Percentiles rank a stretch among this genome's conserved stretches.
These are phyloP conservation scores for Parascotia fuliginaria DNA, from an alignment of 2,888 invertebrate genomes.

Conservation along the genomic window DNA sequence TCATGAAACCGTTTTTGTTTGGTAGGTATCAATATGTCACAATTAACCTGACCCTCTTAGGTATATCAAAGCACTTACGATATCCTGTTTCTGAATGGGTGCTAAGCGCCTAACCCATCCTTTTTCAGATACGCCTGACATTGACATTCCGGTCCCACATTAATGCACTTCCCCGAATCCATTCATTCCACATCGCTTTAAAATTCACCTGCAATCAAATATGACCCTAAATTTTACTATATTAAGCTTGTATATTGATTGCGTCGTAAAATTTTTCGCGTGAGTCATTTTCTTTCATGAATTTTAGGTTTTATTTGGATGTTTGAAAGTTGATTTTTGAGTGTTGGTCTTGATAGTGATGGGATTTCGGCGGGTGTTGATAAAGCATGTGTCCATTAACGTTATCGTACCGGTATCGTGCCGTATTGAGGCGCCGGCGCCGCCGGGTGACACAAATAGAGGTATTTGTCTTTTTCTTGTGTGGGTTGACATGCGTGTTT, in stretches of 20 bases:
- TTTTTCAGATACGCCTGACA: slow-evolving; percentile 69
- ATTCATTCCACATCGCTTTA: slow-evolving; percentile 62
- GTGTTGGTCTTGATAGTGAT: slow-evolving; percentile 54
- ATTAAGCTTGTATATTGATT: slow-evolving; percentile 27
- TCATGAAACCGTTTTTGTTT: too few species aligned
- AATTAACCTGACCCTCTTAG: slow-evolving; percentile 26
- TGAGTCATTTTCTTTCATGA: slow-evolving; percentile 1
- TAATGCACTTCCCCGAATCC: slow-evolving; percentile 79
- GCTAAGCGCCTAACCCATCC: slow-evolving; percentile 57
- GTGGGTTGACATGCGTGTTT: slow-evolving; percentile 47
- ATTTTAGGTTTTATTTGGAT: slow-evolving; percentile 29
- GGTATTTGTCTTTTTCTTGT: slow-evolving; percentile 62
- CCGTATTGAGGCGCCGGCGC: slow-evolving; percentile 83
- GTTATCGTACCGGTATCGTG: slow-evolving; percentile 78
- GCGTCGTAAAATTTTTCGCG: slow-evolving; percentile 2
- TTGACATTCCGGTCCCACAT: slow-evolving; percentile 76
- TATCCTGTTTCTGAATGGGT: slow-evolving; percentile 56
- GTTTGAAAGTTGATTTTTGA: slow-evolving; percentile 37
- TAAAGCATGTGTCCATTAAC: slow-evolving; percentile 80
- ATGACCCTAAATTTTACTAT: slow-evolving; percentile 53
- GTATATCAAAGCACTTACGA: slow-evolving; percentile 43
- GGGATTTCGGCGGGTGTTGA: slow-evolving; percentile 60
- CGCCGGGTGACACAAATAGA: slow-evolving; percentile 70
- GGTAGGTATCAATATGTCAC: background rate
- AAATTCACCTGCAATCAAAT: slow-evolving; percentile 33